Conservation (phyloP, 2,888 invertebrate genomes). For the Oscheius sp. region DNA sequence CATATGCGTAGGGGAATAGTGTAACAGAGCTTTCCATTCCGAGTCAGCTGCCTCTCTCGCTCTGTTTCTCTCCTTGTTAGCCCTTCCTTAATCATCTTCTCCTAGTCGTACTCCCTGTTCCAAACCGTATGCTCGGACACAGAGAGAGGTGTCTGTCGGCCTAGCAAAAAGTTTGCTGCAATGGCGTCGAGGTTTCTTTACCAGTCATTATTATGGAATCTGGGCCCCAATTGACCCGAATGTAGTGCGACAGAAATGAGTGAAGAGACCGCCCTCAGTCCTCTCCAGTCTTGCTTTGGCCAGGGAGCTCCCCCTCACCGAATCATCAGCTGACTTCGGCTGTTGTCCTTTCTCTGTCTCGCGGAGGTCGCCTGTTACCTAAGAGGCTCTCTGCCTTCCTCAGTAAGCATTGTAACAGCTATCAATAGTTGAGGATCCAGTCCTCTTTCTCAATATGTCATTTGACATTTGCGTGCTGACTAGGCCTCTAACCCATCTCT, state of each 20-base stretch:
- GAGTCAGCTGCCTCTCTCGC: too few species aligned
- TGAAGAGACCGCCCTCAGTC: constrained; percentile 23
- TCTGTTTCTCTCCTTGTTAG: background rate
- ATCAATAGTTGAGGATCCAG: background rate
- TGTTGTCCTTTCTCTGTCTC: constrained; percentile 28
- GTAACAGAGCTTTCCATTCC: constrained; percentile 17
- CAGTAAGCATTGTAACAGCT: constrained; percentile 13
- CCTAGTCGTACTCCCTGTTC: constrained; percentile 9
- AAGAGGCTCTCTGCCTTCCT: constrained; percentile 18
- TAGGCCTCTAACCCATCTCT: constrained; percentile 10
- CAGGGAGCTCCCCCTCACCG: background rate
- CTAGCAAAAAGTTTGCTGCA: constrained; percentile 30
- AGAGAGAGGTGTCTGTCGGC: constrained; percentile 30
- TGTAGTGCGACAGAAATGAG: constrained; percentile 35
- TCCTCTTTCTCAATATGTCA: constrained; percentile 11
- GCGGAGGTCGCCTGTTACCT: constrained; percentile 34
- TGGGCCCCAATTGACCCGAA: constrained; percentile 39
- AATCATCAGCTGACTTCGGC: constrained; percentile 34
- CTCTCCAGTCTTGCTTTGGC: constrained; percentile 28
- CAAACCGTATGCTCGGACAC: constrained; percentile 16
- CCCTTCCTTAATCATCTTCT: constrained; percentile 5
- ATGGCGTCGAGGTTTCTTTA: constrained; percentile 38
- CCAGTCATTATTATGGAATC: constrained; percentile 39
- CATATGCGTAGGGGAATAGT: constrained; percentile 18
- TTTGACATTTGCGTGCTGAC: background rate